Evolutionary conservation across 2,113 vertebrate species (phyloP).

Genomic region (Dunckerocampus dactyliophorus): DNA sequence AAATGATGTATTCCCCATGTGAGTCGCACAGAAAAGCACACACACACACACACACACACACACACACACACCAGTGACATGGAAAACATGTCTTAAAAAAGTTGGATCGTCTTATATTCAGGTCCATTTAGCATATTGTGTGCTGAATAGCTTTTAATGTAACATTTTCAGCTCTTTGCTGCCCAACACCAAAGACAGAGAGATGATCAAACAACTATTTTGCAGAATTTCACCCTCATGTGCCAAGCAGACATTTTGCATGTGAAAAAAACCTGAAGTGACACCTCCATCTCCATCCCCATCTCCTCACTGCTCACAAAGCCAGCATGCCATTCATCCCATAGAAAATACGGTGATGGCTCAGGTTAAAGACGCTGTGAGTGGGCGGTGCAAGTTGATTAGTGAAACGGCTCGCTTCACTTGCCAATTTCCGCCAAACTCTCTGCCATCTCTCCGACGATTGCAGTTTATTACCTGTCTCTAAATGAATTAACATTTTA

Average conservation of each 20-base stretch:
- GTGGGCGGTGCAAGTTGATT: slow-evolving; percentile 52
- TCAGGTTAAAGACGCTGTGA: slow-evolving; percentile 40
- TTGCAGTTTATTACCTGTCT: slow-evolving; percentile 82
- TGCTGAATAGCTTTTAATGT: too few species aligned
- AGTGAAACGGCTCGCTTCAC: slow-evolving; percentile 51
- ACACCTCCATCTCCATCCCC: background rate
- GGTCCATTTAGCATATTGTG: too few species aligned
- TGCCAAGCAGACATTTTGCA: background rate
- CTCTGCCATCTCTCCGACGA: slow-evolving; percentile 63
- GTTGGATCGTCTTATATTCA: too few species aligned
- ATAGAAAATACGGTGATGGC: slow-evolving; percentile 4
- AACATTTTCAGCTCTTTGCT: too few species aligned
- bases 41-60: too few species aligned
- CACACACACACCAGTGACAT: too few species aligned
- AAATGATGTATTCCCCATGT: too few species aligned
- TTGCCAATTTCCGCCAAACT: slow-evolving; percentile 53
- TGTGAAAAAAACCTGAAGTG: slow-evolving; percentile 1
- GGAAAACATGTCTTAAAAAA: too few species aligned
- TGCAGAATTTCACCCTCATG: background rate
- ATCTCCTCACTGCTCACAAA: background rate
- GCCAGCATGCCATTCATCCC: background rate
- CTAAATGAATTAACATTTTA: slow-evolving; percentile 85
- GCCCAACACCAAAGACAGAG: background rate
- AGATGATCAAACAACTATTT: background rate
- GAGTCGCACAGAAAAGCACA: too few species aligned